Evolutionary conservation across 2,113 vertebrate species (phyloP), one percentile per base, ranked within the genome.

Genomic region (Chaenocephalus aceratus): DNA sequence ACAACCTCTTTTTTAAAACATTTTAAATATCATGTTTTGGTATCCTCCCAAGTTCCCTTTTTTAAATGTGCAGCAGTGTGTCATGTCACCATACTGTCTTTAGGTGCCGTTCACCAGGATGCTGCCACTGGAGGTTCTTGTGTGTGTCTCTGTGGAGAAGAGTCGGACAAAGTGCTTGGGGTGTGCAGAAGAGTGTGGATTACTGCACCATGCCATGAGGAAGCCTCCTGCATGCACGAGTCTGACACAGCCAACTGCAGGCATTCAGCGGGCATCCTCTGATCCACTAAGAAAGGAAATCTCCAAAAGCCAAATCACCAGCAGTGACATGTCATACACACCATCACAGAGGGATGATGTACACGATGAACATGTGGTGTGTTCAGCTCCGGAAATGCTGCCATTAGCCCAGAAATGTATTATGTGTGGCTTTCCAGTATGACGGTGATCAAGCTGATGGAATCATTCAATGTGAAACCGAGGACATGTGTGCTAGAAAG

Each of bases 151-250:
- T 84, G 65, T 58, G 30, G 46, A 75, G 80, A 49, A 59, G 65
- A 83, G 66, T 86, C 70, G 80, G 77, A 62, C 85, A 48, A 88
- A 86, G 80, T 84, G 75, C 75, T 81, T 2, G 23, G 72, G 60
- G 67, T 77, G 85, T 83, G 12, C 64, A 76, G 61, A 75, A 80
- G 71, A 79, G 51, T 34, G 53, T 18, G 52, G 41, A 78, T 45
- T 53, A 81, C 54, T 56, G 84, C 60, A 66, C 56, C 48, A 34
- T 30, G 48, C 57, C 44, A 48, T 36, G 78, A 83, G 57, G 73
- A 75, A 66, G 75, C 65, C 49, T 89, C 68, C 56, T 75, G 69
- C 60, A 68, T 80, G 60, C 64, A 14, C 4, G 71, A 60, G 67
- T 79, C 64, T 62, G 36, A 65, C 53, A 57, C 52, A 70, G 72